Evolutionary conservation across 2,113 vertebrate species (phyloP).

Genomic region (Aplodontia rufa): DNA sequence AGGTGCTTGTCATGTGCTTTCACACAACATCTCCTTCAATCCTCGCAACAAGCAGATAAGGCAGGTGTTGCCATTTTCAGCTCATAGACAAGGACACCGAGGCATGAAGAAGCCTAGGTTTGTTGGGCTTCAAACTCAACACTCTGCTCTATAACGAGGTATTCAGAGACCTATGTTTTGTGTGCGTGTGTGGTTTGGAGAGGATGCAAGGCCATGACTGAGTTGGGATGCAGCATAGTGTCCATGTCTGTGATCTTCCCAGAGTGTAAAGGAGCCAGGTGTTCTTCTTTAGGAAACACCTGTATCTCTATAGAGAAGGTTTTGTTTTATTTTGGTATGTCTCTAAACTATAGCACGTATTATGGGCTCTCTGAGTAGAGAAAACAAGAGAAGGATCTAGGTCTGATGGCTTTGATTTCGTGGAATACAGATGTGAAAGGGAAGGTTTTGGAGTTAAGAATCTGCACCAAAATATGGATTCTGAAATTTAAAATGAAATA

Average conservation of each 20-base stretch:
- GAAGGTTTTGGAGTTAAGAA: not conserved
- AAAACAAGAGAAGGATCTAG: not conserved
- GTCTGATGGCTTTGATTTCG: not conserved
- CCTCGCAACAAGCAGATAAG: not conserved
- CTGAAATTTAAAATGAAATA: slow-evolving; percentile 31
- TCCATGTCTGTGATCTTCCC: not conserved
- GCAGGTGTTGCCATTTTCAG: not conserved
- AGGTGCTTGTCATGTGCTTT: not conserved
- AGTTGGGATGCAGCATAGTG: not conserved
- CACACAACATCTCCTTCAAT: slow-evolving; percentile 7
- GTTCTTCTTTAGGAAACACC: not conserved
- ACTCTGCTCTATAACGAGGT: not conserved
- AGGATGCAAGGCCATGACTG: not conserved
- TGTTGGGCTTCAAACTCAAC: not conserved
- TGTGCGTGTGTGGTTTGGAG: not conserved
- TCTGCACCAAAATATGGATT: not conserved
- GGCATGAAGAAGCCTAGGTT: not conserved
- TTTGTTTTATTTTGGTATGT: not conserved
- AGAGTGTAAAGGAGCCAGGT: not conserved
- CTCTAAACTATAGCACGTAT: not conserved
- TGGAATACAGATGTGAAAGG: not conserved
- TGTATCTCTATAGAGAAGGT: not conserved
- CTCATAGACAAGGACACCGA: not conserved
- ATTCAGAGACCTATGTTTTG: not conserved
- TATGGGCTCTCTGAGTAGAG: not conserved